Percentiles rank a stretch among this genome's conserved stretches.
Conservation (phyloP, 2,888 invertebrate genomes). For the Orthosia gracilis region DNA sequence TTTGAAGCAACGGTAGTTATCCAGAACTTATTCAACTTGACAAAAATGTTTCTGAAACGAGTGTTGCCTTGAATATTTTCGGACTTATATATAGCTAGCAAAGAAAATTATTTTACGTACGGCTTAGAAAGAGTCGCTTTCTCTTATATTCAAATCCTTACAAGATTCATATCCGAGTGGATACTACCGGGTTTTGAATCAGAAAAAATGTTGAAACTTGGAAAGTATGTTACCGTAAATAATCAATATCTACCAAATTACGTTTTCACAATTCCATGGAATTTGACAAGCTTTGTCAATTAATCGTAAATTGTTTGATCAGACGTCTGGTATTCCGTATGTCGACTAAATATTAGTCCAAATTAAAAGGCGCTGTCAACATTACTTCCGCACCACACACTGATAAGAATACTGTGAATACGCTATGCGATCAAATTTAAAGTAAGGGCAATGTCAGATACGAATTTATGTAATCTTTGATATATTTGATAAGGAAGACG, state of each 20-base stretch:
- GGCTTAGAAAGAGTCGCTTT: constrained; percentile 1
- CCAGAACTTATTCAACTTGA: constrained; percentile 1
- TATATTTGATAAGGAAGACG: constrained; percentile 73
- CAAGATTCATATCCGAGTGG: not conserved
- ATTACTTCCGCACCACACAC: constrained; percentile 80
- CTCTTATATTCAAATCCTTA: not conserved
- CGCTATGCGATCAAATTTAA: constrained; percentile 70
- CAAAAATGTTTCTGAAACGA: not conserved
- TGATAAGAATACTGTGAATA: constrained; percentile 80
- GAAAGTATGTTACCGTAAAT: not conserved
- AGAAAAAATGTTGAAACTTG: not conserved
- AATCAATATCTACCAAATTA: constrained; percentile 18
- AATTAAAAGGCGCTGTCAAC: constrained; percentile 64
- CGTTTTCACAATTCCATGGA: constrained; percentile 22
- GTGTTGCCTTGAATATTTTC: not conserved
- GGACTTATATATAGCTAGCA: not conserved
- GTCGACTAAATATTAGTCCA: constrained; percentile 64
- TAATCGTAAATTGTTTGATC: constrained; percentile 54
- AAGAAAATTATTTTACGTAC: not conserved
- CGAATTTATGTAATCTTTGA: constrained; percentile 78
- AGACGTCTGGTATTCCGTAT: constrained; percentile 45
- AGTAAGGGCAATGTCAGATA: constrained; percentile 89
- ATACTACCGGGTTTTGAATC: not conserved
- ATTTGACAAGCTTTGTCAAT: constrained; percentile 59
- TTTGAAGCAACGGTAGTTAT: constrained; percentile 25